These are phyloP conservation scores for Cylas formicarius DNA, from an alignment of 1,140 invertebrate genomes.

Conservation along the genomic window DNA sequence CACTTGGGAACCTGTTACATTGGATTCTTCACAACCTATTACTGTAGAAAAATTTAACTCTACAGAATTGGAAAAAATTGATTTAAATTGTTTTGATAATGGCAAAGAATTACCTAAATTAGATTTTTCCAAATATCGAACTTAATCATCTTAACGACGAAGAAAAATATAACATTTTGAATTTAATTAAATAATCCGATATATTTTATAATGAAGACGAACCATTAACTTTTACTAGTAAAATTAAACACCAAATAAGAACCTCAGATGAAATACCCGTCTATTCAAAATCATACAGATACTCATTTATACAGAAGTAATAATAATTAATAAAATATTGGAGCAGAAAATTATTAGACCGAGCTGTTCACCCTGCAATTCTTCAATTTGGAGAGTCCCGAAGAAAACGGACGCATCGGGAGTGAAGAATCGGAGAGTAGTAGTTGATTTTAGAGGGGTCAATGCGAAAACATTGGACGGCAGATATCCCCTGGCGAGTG, in stretches of 20 bases:
- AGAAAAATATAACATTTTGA: slow-evolving; percentile 13
- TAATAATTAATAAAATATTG: slow-evolving; percentile 18
- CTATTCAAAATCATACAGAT: slow-evolving; percentile 15
- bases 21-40: slow-evolving; percentile 8
- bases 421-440: slow-evolving; percentile 22
- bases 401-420: slow-evolving; percentile 29
- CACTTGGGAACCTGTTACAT: slow-evolving; percentile 1
- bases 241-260: slow-evolving; percentile 25
- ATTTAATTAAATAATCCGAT: slow-evolving; percentile 17
- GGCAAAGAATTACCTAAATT: neutral
- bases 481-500: slow-evolving; percentile 15
- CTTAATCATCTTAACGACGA: slow-evolving; percentile 11
- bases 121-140: slow-evolving; percentile 1
- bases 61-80: neutral
- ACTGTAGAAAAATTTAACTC: slow-evolving; percentile 7
- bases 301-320: neutral
- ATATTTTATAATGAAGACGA: slow-evolving; percentile 24
- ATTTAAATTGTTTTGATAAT: slow-evolving; percentile 4
- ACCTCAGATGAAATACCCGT: slow-evolving; percentile 25
- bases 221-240: slow-evolving; percentile 22
- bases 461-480: slow-evolving; percentile 23
- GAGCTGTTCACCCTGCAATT: slow-evolving; percentile 6
- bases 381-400: slow-evolving; percentile 12
- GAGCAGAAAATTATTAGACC: slow-evolving; percentile 18
- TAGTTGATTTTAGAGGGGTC: slow-evolving; percentile 23